phyloP scores from a whole-genome alignment of 1,140 invertebrate genomes.

The Aphelenchoides fujianensis region DNA sequence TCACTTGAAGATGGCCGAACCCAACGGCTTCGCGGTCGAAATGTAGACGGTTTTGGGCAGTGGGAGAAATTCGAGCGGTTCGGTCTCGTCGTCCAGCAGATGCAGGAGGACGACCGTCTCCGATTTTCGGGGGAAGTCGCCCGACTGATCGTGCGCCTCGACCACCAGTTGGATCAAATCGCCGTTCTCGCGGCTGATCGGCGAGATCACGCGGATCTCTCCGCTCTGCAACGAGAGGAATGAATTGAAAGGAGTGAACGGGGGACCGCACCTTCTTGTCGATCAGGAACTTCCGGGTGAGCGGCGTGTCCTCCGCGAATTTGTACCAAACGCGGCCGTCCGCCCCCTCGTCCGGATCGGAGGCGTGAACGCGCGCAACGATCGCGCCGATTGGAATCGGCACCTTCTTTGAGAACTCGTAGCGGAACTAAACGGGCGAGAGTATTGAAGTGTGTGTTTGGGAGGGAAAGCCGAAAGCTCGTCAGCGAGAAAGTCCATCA shows the following conservation, averaged over 20 bases:
- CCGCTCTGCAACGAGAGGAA: slow-evolving; percentile 42
- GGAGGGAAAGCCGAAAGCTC: slow-evolving; percentile 9
- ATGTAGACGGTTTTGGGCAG: slow-evolving; percentile 56
- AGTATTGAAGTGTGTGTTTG: background rate
- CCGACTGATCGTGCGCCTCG: slow-evolving; percentile 40
- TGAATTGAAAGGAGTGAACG: background rate
- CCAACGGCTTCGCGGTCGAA: slow-evolving; percentile 50
- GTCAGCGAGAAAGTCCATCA: slow-evolving; percentile 21
- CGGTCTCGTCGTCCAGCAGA: slow-evolving; percentile 23
- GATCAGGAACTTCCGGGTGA: slow-evolving; percentile 6
- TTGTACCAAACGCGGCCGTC: slow-evolving; percentile 44
- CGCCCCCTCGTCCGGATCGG: slow-evolving; percentile 47
- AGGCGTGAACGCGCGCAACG: slow-evolving; percentile 37
- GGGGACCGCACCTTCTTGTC: background rate
- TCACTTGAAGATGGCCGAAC: slow-evolving; percentile 47
- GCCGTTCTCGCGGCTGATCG: slow-evolving; percentile 28
- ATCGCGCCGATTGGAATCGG: slow-evolving; percentile 38
- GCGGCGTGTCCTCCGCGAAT: slow-evolving; percentile 28
- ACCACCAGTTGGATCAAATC: slow-evolving; percentile 36
- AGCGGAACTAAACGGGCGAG: slow-evolving; percentile 37
- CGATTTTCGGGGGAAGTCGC: slow-evolving; percentile 32
- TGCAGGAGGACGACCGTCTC: slow-evolving; percentile 37
- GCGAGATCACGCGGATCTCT: slow-evolving; percentile 22
- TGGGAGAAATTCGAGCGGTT: slow-evolving; percentile 51
- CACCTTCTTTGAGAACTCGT: slow-evolving; percentile 26